Base-by-base conservation (phyloP, 1,140 invertebrate species). In the Zophobas atratus region DNA sequence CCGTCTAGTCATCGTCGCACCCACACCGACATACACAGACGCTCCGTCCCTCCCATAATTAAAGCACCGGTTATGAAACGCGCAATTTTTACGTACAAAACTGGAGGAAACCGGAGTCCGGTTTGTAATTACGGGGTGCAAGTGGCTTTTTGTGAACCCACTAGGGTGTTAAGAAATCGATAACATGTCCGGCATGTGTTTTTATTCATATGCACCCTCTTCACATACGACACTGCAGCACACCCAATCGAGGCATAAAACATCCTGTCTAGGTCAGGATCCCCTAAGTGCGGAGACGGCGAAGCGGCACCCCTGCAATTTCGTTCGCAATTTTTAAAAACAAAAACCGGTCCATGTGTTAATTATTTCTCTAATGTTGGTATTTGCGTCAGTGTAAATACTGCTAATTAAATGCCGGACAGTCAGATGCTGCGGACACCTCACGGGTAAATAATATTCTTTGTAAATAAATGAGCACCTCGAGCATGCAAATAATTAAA, bases 111-210 rank as follows among this genome's bases (percentile, higher is more conserved):
- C 33, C 4, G 6, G 43, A 20, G 49, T 51, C 49, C 49, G 49
- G 49, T 51, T 20, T 2, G 60, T 67, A 67, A 43, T 67, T 41
- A 67, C 60, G 33, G 60, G 60, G 60, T 67, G 60, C 60, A 67
- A 67, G 60, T 67, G 60, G 60, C 60, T 67, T 67, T 67, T 67
- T 67, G 38, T 67, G n/a, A 6, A 67, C 38, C 60, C 60, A 32
- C 33, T 67, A 43, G 60, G 60, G 60, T 67, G 60, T 67, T 67
- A 67, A 67, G 60, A 67, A 67, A 67, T 67, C 60, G 60, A 67
- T 67, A 67, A 67, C 60, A 67, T 43, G 60, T 67, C 60, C 60
- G 60, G 60, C 60, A 67, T 67, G 60, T 67, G 60, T 67, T 67
- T 67, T 67, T 67, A 67, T 67, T 67, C 60, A 67, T 67, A 67